phyloP scores from a whole-genome alignment of 2,797 vertebrate species.

The Eutrigla gurnardus region DNA sequence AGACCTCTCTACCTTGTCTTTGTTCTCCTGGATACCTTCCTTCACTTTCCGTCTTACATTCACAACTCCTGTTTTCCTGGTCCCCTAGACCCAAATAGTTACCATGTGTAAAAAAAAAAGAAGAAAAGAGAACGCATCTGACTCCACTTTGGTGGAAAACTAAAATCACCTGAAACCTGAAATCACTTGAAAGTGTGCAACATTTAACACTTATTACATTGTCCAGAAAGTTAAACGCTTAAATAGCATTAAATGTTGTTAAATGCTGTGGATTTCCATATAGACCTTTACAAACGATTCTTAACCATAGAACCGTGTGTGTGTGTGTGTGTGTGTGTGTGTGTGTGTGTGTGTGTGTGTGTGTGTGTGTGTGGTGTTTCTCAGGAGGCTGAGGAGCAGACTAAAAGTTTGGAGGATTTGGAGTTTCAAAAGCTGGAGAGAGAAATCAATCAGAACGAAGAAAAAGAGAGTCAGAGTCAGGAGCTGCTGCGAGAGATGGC shows the following conservation, averaged over 20 bases:
- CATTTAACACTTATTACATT: conserved; percentile 1
- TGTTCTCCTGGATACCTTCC: conserved; percentile 6
- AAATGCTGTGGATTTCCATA: not conserved
- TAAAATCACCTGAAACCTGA: conserved; percentile 27
- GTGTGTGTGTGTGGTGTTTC: conserved; percentile 19
- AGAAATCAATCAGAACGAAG: conserved; percentile 92
- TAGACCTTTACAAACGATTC: not conserved
- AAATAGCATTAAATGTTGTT: not conserved
- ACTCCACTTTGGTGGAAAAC: conserved; percentile 30
- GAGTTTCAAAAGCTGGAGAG: conserved; percentile 95
- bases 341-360: conserved; percentile 8
- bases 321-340: conserved; percentile 11
- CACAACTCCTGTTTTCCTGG: conserved; percentile 15
- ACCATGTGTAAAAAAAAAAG: conserved; percentile 36
- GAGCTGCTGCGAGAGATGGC: conserved; percentile 91
- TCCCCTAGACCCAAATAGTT: conserved; percentile 46
- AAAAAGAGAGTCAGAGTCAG: conserved; percentile 90
- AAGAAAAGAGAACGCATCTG: conserved; percentile 29
- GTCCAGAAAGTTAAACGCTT: not conserved
- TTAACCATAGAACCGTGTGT: not conserved
- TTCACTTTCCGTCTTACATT: conserved; percentile 23
- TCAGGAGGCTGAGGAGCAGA: conserved; percentile 88
- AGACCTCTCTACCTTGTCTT: conserved; percentile 30
- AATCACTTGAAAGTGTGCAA: not conserved
- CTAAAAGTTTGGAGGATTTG: conserved; percentile 91